Conservation (phyloP, 2,113 vertebrate species). For the Centropristis striata region DNA sequence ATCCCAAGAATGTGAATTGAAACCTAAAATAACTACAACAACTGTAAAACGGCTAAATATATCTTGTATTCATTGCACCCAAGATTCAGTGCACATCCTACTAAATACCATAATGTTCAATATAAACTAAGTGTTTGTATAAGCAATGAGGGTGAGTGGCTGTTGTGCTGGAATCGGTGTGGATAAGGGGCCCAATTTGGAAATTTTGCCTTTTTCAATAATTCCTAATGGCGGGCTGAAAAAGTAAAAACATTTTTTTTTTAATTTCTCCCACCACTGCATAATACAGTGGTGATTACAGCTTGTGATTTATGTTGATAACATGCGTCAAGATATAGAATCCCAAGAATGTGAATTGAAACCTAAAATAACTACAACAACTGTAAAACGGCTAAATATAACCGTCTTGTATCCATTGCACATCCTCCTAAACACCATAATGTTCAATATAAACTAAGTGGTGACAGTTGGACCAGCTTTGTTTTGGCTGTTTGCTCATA, state of each 20-base stretch:
- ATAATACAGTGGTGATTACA: too few relatives aligned
- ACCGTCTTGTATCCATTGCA: background rate
- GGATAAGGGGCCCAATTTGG: too few relatives aligned
- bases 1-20: background rate
- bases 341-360: background rate
- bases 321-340: background rate
- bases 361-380: too few relatives aligned
- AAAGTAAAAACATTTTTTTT: background rate
- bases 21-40: too few relatives aligned
- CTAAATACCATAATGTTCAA: background rate
- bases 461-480: background rate
- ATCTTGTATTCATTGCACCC: background rate
- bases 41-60: background rate
- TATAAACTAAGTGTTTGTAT: background rate
- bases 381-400: background rate
- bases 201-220: too few relatives aligned
- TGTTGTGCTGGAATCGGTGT: too few relatives aligned
- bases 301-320: too few relatives aligned
- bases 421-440: background rate
- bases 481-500: conserved; percentile 1
- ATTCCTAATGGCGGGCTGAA: too few relatives aligned
- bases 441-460: conserved; percentile 1
- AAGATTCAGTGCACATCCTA: too few relatives aligned
- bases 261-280: too few relatives aligned
- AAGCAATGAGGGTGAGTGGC: too few relatives aligned